Percentiles rank a stretch among this genome's conserved stretches.
Conservation (phyloP, 2,888 invertebrate genomes). For the Folsomia manolachei region DNA sequence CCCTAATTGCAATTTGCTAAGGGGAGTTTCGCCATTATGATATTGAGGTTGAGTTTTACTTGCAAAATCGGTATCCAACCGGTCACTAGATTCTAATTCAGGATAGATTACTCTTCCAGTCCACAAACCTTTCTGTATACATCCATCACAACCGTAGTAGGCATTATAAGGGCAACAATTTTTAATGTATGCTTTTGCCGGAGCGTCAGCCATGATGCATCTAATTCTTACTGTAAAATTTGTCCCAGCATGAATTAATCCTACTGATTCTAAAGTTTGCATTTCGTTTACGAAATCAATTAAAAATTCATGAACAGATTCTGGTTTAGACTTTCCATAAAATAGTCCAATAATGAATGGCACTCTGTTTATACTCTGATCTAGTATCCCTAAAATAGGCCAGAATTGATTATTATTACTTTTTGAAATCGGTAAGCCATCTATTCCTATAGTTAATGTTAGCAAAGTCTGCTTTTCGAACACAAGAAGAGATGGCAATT, state of each 20-base stretch:
- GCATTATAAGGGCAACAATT: conserved; percentile 24
- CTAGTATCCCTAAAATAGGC: conserved; percentile 9
- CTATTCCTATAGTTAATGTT: conserved; percentile 1
- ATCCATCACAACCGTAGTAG: conserved; percentile 36
- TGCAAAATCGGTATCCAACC: conserved; percentile 32
- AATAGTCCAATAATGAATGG: background rate
- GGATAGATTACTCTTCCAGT: conserved; percentile 22
- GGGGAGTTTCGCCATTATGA: conserved; percentile 26
- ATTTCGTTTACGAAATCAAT: background rate
- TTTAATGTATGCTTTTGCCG: conserved; percentile 35
- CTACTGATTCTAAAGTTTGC: background rate
- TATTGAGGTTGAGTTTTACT: conserved; percentile 24
- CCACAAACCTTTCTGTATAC: conserved; percentile 21
- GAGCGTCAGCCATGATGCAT: conserved; percentile 36
- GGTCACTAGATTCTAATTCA: background rate
- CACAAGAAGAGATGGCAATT: too few species aligned
- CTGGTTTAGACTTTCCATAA: conserved; percentile 3
- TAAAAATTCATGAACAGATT: conserved; percentile 12
- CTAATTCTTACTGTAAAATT: too few species aligned
- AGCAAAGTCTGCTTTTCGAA: too few species aligned
- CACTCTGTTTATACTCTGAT: background rate
- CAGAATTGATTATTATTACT: conserved; percentile 14
- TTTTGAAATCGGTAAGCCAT: conserved; percentile 4
- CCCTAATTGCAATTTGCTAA: conserved; percentile 17
- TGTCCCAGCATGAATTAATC: too few species aligned